Evolutionary conservation across 1,140 invertebrate genomes (phyloP), one percentile per base, ranked within the genome.

Genomic region (Euura saliciscinereae): DNA sequence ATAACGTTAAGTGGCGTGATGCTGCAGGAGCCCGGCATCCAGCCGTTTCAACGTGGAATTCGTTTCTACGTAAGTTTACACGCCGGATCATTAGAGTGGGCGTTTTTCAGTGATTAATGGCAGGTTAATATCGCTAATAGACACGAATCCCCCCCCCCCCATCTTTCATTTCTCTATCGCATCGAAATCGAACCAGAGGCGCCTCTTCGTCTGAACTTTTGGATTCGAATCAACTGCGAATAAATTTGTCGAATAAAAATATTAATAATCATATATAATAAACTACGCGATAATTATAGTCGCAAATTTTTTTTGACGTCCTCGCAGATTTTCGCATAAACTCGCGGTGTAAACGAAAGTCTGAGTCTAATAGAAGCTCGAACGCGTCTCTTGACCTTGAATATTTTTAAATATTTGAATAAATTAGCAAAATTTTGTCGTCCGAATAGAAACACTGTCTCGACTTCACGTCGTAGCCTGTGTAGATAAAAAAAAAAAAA

Each of bases 351-450:
- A 59, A 59, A 28, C 28, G 28, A 28, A 28, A 28, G 28, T 1
- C 28, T 28, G 8, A 28, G 51, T 11, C 51, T 59, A 59, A 59
- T 59, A 59, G 51, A 28, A 59, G 51, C 51, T 59, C 51, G 51
- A 59, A 59, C 51, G 10, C 51, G 51, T 6, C 51, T 8, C 13
- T 59, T 59, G 51, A 59, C 51, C 51, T 59, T 59, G 51, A 59
- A 59, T 59, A 59, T 59, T 59, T 59, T 59, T 59, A 59, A 59
- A 59, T 59, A 59, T 59, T 59, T 59, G 51, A 59, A 59, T 59
- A 59, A 59, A 59, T 59, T 59, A 59, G 51, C 51, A 11, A 59
- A 59, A 8, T 4, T 59, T n/a, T 28, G 28, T 28, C 28, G 28
- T 28, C 28, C 28, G 1, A 28, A 28, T 28, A 28, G 28, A 28